Evolutionary conservation across 2,113 vertebrate species (phyloP), one percentile per base, ranked within the genome.

Genomic region (Pseudorhombus dupliciocellatus): DNA sequence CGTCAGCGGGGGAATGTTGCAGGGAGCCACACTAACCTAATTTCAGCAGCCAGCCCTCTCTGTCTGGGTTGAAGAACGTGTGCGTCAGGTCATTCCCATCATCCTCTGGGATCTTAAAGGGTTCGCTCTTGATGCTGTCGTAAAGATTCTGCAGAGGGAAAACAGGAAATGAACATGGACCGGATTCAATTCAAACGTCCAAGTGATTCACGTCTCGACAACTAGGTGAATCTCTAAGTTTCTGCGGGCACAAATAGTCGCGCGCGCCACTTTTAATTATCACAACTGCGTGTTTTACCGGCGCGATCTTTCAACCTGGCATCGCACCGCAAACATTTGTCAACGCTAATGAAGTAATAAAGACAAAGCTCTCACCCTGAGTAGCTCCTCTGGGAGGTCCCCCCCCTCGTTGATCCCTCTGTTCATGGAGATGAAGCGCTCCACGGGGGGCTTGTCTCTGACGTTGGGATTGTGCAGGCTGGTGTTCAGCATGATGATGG

Each of bases 391-490:
- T 0, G 98, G 97, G 75, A 99, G 96, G 90, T 99, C 98, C 15
- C 98, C 96, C 1, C 98, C 98, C 68, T 99, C 96, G 26, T 99
- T 99, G 92, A 99, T 98, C 44, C 98, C 97, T 7, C 98, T 94
- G 90, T 99, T 99, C 98, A 99, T 99, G 69, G 96, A 95, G 92
- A 99, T 96, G 88, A 99, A 99, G n/a, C 97, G 95, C 93, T 99
- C 98, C 5, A 96, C 96, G 0, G 97, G 94, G 56, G 98, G 97
- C 80, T 99, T 99, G 92, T 99, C 98, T 60, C 96, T 88, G 26
- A 99, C 98, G 0, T 99, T 99, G 86, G 97, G 98, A 89, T 99
- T 99, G 93, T 99, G 97, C 68, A 99, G 93, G 82, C 98, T 99
- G 83, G 98, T 99, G 84, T 99, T 99, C 68, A 99, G 91, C 97